Conservation (phyloP, 2,888 invertebrate genomes). For the Lumbricus terrestris region DNA sequence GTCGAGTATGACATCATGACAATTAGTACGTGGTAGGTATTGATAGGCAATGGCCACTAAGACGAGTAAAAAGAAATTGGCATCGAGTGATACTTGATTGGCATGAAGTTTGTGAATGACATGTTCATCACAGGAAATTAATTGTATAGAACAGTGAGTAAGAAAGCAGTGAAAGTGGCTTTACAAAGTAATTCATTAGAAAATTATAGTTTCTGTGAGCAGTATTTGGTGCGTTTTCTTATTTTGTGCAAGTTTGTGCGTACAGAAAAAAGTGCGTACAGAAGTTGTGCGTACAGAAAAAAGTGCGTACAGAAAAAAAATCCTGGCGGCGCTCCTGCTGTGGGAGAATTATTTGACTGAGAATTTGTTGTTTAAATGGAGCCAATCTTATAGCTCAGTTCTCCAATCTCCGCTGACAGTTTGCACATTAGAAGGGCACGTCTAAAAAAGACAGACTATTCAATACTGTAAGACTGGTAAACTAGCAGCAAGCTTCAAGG, state of each 20-base stretch:
- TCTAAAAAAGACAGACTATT: neutral
- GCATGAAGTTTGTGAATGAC: too few species aligned
- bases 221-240: too few species aligned
- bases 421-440: neutral
- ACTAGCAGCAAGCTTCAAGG: neutral
- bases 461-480: neutral
- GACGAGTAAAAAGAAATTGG: neutral
- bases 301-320: too few species aligned
- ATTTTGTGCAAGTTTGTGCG: too few species aligned
- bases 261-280: too few species aligned
- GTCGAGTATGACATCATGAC: neutral
- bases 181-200: too few species aligned
- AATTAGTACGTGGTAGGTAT: neutral
- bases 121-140: too few species aligned
- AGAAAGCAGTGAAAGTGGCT: too few species aligned
- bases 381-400: neutral
- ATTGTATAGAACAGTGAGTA: too few species aligned
- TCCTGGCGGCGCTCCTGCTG: too few species aligned
- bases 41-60: neutral
- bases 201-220: too few species aligned
- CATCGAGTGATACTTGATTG: neutral
- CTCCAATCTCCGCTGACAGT: neutral
- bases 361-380: neutral
- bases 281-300: too few species aligned
- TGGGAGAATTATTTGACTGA: neutral